Conservation (phyloP, 1,140 invertebrate genomes). For the Helicoverpa zea region DNA sequence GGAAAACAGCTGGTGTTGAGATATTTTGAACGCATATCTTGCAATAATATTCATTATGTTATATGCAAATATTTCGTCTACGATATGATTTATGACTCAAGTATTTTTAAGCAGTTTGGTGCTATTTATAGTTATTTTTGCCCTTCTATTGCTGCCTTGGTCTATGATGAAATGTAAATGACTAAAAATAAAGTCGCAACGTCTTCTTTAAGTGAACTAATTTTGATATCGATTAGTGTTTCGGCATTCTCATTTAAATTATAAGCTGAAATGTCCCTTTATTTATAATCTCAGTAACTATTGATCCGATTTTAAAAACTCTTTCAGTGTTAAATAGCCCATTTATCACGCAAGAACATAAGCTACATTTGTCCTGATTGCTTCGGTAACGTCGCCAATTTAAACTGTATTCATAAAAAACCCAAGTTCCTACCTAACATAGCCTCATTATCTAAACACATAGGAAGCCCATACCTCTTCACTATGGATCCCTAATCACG, state of each 20-base stretch:
- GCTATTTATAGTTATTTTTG: neutral
- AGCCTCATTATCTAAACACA: neutral
- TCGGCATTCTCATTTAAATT: too few relatives aligned
- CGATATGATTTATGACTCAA: constrained; percentile 1
- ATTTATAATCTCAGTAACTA: too few relatives aligned
- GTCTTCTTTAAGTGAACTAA: too few relatives aligned
- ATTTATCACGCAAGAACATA: too few relatives aligned
- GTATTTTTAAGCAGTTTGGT: neutral
- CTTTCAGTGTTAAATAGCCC: too few relatives aligned
- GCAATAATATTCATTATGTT: neutral
- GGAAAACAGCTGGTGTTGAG: neutral
- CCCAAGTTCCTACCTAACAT: neutral
- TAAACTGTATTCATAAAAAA: too few relatives aligned
- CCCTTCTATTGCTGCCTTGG: neutral
- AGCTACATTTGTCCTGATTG: neutral
- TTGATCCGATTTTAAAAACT: too few relatives aligned
- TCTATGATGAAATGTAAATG: neutral
- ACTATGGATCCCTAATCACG: constrained; percentile 11
- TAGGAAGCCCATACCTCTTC: neutral
- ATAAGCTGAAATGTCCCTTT: too few relatives aligned
- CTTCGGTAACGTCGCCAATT: neutral
- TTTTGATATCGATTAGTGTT: too few relatives aligned
- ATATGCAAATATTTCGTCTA: constrained; percentile 20
- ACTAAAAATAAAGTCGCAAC: neutral
- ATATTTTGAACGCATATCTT: neutral